phyloP scores from a whole-genome alignment of 2,888 invertebrate genomes.

The Dendrolimus houi region DNA sequence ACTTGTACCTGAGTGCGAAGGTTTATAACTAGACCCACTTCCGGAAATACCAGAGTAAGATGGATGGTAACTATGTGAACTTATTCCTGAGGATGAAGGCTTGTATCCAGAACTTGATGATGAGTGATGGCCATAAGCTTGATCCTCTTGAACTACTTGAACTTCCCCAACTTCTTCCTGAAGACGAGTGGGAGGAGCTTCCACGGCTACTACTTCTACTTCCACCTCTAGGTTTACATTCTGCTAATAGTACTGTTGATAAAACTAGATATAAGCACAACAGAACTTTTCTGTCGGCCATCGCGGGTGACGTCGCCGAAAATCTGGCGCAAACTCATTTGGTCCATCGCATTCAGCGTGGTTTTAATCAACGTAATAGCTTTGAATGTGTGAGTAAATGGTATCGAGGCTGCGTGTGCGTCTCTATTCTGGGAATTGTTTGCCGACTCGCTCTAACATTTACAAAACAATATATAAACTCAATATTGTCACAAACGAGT shows the following conservation, averaged over 20 bases:
- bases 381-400: constrained; percentile 21
- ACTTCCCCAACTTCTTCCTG: constrained; percentile 13
- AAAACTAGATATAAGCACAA: constrained; percentile 44
- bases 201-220: constrained; percentile 20
- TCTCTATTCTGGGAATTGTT: constrained; percentile 19
- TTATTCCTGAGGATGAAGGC: constrained; percentile 9
- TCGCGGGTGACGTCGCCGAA: constrained; percentile 23
- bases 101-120: constrained; percentile 4
- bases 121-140: background rate
- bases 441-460: constrained; percentile 19
- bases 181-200: constrained; percentile 15
- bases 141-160: constrained; percentile 7
- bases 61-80: constrained; percentile 6
- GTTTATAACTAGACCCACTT: constrained; percentile 2
- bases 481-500: no score
- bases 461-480: constrained; percentile 13
- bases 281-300: constrained; percentile 47
- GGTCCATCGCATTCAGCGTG: constrained; percentile 15
- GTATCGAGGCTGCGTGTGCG: background rate
- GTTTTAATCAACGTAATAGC: constrained; percentile 24
- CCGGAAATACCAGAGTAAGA: constrained; percentile 11
- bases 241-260: constrained; percentile 28
- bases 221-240: constrained; percentile 27
- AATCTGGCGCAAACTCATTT: constrained; percentile 23
- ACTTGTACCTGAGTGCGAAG: constrained; percentile 9